Conservation (phyloP, 2,113 vertebrate species). For the Cryptoleucopteryx plumbea region DNA sequence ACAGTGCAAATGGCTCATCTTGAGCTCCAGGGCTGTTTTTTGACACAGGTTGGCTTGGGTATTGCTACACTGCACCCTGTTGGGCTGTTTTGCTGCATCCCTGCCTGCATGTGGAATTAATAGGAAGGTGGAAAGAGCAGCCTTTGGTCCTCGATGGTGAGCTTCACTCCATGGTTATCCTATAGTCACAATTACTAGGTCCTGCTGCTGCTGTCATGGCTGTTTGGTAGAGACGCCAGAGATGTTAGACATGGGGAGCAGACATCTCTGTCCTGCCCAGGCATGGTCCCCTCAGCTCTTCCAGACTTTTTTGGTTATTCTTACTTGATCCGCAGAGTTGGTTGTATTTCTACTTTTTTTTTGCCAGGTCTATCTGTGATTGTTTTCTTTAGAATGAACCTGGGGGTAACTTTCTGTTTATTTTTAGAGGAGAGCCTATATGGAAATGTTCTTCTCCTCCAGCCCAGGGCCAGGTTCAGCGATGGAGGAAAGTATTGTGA, state of each 20-base stretch:
- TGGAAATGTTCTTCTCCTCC: not conserved
- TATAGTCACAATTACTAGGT: not conserved
- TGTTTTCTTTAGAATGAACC: not conserved
- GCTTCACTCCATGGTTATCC: not conserved
- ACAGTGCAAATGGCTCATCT: not conserved
- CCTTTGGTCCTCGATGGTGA: accelerated
- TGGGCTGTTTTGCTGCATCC: not conserved
- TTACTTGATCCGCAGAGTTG: not conserved
- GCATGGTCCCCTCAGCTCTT: not conserved
- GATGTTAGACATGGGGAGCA: not conserved
- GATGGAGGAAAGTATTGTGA: not conserved
- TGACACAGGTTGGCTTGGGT: not conserved
- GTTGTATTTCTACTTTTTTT: not conserved
- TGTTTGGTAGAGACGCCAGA: not conserved
- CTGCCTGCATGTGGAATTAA: not conserved
- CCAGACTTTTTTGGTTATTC: not conserved
- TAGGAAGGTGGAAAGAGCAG: not conserved
- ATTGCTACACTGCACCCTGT: not conserved
- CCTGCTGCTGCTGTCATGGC: not conserved
- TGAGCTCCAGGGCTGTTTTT: not conserved
- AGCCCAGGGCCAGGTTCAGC: not conserved
- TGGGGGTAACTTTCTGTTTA: not conserved
- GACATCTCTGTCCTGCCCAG: not conserved
- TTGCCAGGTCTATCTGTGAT: not conserved
- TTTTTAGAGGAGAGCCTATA: not conserved